Conservation (phyloP, 2,888 invertebrate genomes). For the Parelbella ahira region DNA sequence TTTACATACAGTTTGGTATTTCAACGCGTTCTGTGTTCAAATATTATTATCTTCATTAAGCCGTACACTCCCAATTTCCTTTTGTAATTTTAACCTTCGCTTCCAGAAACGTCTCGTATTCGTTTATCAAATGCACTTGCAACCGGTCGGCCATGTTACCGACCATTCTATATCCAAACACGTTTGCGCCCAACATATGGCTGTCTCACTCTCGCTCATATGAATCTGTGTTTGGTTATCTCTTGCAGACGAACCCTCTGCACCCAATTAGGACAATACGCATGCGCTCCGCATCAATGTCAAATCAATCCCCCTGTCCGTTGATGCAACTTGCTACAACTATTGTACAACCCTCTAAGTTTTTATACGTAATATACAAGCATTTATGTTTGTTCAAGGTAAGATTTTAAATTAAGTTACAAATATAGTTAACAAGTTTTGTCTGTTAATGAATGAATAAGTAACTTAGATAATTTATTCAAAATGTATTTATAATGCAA, state of each 20-base stretch:
- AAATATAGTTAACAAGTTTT: too few species aligned
- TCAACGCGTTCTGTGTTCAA: too few species aligned
- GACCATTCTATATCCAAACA: constrained; percentile 43
- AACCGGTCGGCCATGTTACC: constrained; percentile 70
- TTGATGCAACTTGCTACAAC: constrained; percentile 66
- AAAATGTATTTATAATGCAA: too few species aligned
- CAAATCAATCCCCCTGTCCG: constrained; percentile 78
- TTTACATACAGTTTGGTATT: too few species aligned
- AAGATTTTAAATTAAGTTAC: too few species aligned
- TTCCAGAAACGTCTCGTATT: neutral
- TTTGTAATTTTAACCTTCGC: neutral
- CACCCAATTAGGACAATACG: constrained; percentile 72
- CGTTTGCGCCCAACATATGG: constrained; percentile 40
- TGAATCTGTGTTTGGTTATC: constrained; percentile 41
- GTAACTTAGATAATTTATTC: too few species aligned
- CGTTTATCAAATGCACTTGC: constrained; percentile 58
- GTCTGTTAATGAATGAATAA: too few species aligned
- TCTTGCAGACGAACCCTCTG: constrained; percentile 44
- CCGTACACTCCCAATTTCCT: too few species aligned
- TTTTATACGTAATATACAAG: constrained; percentile 26
- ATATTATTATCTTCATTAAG: too few species aligned
- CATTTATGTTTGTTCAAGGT: too few species aligned
- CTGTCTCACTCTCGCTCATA: constrained; percentile 43
- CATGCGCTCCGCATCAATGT: constrained; percentile 77
- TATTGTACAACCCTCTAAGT: too few species aligned